phyloP scores from a whole-genome alignment of 2,888 invertebrate genomes.

The Nephrotoma flavescens region DNA sequence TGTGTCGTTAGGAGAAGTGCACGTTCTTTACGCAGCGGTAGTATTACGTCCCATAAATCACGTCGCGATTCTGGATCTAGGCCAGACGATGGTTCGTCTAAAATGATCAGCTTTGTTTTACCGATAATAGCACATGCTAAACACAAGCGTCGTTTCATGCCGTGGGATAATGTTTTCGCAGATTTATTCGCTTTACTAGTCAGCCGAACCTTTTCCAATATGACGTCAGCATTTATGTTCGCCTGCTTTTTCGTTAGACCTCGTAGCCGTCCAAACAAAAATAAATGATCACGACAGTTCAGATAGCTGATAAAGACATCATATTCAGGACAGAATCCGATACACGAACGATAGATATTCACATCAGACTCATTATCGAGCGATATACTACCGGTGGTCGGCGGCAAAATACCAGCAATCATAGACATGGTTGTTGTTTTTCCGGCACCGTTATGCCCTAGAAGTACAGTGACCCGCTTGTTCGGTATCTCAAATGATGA shows the following conservation, averaged over 20 bases:
- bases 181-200: slow-evolving; percentile 43
- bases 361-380: slow-evolving; percentile 52
- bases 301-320: slow-evolving; percentile 72
- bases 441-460: slow-evolving; percentile 82
- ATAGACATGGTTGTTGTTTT: slow-evolving; percentile 60
- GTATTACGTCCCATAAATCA: slow-evolving; percentile 74
- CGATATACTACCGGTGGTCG: slow-evolving; percentile 22
- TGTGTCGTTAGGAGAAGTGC: slow-evolving; percentile 84
- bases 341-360: slow-evolving; percentile 47
- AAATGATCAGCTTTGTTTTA: slow-evolving; percentile 46
- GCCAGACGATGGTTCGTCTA: slow-evolving; percentile 84
- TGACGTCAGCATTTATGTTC: slow-evolving; percentile 35
- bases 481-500: slow-evolving; percentile 60
- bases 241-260: slow-evolving; percentile 36
- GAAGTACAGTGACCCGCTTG: slow-evolving; percentile 70
- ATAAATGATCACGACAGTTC: slow-evolving; percentile 68
- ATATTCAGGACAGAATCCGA: slow-evolving; percentile 87
- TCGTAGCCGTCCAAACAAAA: slow-evolving; percentile 67
- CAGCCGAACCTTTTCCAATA: slow-evolving; percentile 46
- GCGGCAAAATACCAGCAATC: slow-evolving; percentile 39
- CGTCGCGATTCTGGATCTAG: slow-evolving; percentile 81
- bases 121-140: slow-evolving; percentile 77
- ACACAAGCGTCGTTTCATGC: slow-evolving; percentile 80
- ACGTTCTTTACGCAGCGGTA: slow-evolving; percentile 47
- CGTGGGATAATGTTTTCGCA: slow-evolving; percentile 66